phyloP scores from a whole-genome alignment of 92 coral and sea anemone genomes.

The Chrysogorgia sp. region DNA sequence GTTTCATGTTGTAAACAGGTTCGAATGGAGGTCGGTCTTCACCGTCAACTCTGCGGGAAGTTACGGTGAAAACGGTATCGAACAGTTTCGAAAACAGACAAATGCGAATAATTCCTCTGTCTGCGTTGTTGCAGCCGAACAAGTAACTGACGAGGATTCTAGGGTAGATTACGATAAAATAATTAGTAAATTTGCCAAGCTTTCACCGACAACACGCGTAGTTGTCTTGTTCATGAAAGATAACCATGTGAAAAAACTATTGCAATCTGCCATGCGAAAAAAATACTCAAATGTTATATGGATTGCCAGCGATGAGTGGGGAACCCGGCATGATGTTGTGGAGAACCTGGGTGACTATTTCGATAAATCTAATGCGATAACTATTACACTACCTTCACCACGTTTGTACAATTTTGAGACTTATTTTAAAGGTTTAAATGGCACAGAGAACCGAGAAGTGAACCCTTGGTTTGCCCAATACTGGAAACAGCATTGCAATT shows the following conservation, averaged over 20 bases:
- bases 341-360: slow-evolving; percentile 66
- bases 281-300: slow-evolving; percentile 64
- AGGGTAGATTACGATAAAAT: slow-evolving; percentile 56
- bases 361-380: slow-evolving; percentile 76
- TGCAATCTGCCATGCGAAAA: slow-evolving; percentile 64
- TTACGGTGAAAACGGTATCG: slow-evolving; percentile 89
- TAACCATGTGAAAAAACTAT: slow-evolving; percentile 70
- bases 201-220: slow-evolving; percentile 68
- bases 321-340: slow-evolving; percentile 73
- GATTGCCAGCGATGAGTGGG: slow-evolving; percentile 97
- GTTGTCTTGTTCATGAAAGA: slow-evolving; percentile 85
- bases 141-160: slow-evolving; percentile 45
- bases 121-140: slow-evolving; percentile 74
- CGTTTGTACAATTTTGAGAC: slow-evolving; percentile 45
- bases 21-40: slow-evolving; percentile 88
- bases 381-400: slow-evolving; percentile 66
- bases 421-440: slow-evolving; percentile 69
- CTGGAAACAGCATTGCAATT: slow-evolving; percentile 70
- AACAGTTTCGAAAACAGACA: slow-evolving; percentile 66
- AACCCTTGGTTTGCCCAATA: slow-evolving; percentile 94
- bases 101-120: slow-evolving; percentile 62
- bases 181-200: slow-evolving; percentile 27
- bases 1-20: slow-evolving; percentile 70
- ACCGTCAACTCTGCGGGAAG: slow-evolving; percentile 88
- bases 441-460: slow-evolving; percentile 45